These are phyloP conservation scores for Aphelenchoides fujianensis DNA, from an alignment of 1,140 invertebrate genomes.

Conservation along the genomic window DNA sequence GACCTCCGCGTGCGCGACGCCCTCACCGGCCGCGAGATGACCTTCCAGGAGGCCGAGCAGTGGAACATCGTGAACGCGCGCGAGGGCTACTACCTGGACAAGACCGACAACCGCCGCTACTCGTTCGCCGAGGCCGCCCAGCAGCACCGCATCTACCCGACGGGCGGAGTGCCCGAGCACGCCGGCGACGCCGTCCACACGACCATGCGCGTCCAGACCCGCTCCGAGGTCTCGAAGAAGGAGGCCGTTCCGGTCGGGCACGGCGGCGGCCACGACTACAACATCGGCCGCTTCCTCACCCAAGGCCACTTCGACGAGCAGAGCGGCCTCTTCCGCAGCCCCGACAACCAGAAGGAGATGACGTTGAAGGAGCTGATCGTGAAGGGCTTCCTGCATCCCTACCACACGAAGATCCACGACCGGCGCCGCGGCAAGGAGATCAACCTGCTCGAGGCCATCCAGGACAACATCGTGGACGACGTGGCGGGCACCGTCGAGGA, in stretches of 20 bases:
- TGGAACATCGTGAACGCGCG: constrained; percentile 70
- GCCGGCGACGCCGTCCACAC: constrained; percentile 73
- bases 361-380: constrained; percentile 50
- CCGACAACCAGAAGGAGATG: constrained; percentile 43
- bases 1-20: constrained; percentile 73
- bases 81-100: constrained; percentile 72
- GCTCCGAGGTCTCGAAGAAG: constrained; percentile 37
- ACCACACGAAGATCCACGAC: constrained; percentile 69
- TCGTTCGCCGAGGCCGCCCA: constrained; percentile 68
- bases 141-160: constrained; percentile 59
- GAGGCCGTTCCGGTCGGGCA: constrained; percentile 62
- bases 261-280: constrained; percentile 21
- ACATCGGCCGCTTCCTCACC: constrained; percentile 33
- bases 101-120: constrained; percentile 71
- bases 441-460: constrained; percentile 76
- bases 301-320: constrained; percentile 63
- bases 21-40: constrained; percentile 70
- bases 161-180: constrained; percentile 59
- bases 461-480: constrained; percentile 76
- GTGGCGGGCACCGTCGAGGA: constrained; percentile 70
- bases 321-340: constrained; percentile 54
- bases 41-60: constrained; percentile 71
- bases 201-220: constrained; percentile 56
- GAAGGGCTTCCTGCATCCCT: constrained; percentile 51
- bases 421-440: constrained; percentile 75